These are phyloP conservation scores for Epinotia demarniana DNA, from an alignment of 2,888 invertebrate genomes.

Conservation along the genomic window DNA sequence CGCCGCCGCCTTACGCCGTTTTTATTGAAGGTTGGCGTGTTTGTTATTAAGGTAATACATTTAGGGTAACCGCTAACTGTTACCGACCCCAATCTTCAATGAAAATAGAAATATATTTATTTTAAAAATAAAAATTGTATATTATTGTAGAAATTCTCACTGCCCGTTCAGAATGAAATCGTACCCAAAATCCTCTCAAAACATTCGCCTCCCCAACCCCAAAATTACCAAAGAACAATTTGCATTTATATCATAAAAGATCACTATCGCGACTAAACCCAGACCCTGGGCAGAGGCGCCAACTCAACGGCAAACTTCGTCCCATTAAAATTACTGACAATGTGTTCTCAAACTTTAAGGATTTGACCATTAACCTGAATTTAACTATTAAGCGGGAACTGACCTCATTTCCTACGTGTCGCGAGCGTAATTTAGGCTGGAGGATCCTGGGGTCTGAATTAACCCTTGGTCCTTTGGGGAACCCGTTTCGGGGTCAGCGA, in stretches of 20 bases:
- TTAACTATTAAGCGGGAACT: constrained; percentile 70
- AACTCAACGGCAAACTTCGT: constrained; percentile 38
- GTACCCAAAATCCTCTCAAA: not conserved
- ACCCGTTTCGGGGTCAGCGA: constrained; percentile 52
- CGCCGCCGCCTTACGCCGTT: not conserved
- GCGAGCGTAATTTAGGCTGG: constrained; percentile 72
- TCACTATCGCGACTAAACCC: constrained; percentile 24
- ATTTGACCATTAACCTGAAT: constrained; percentile 66
- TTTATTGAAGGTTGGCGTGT: not conserved
- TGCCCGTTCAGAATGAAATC: not conserved
- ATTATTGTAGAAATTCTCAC: not conserved
- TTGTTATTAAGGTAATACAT: too few relatives aligned
- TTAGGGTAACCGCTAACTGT: too few relatives aligned
- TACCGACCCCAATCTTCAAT: not conserved
- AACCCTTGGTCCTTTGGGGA: constrained; percentile 53
- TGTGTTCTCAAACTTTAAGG: constrained; percentile 47
- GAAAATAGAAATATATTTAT: not conserved
- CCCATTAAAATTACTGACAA: constrained; percentile 54
- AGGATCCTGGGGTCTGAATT: constrained; percentile 69
- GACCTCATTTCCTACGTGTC: constrained; percentile 70
- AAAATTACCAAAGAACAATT: constrained; percentile 23
- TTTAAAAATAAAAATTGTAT: not conserved
- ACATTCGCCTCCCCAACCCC: not conserved
- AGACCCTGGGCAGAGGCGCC: constrained; percentile 22
- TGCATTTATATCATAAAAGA: constrained; percentile 26